Base-by-base conservation (phyloP, 2,113 vertebrate genomes). In the Prionailurus viverrinus region DNA sequence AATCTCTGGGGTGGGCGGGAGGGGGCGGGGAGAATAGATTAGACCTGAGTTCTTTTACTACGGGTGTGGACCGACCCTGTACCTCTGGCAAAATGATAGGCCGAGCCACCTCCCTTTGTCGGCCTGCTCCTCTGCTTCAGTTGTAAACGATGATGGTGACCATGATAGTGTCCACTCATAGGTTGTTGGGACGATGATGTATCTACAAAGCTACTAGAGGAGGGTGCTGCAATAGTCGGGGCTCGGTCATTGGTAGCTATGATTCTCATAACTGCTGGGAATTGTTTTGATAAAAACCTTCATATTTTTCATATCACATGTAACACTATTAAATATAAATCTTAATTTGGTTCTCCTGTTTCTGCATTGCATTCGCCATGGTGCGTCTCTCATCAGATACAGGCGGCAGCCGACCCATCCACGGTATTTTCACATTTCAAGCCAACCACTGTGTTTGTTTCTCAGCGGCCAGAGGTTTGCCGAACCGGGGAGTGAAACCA, bases 401-500 rank as follows among this genome's bases (percentile, higher is more conserved):
- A n/a, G 78, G 84, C 0, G 4, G 69, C 61, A 53, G 31, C 45
- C 45, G 21, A 45, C 3, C 36, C 36, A 15, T 27, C 2, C 0
- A 31, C 79, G 31, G 16, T 11, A 12, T 76, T 63, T 95, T 83
- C 74, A 23, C 3, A 0, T 25, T 90, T 83, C 55, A 29, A 5
- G 73, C 16, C 39, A 5, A 33, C 0, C 7, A 0, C 15, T 45
- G 3, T 92, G 51, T 82, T 97, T 90, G 45, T 82, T 96, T 94
- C 90, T 58, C 85, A 90, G 58, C 36, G 83, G 95, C 87, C 91
- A 79, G 92, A 63, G 88, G 84, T 92, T 63, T 53, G 61, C 81
- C 51, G 58, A 82, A 45, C 86, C 33, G 53, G 68, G 74, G 53
- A 92, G 41, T 27, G 74, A 96, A 90, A 83, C 95, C 97, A 96